phyloP scores from a whole-genome alignment of 2,888 invertebrate genomes.

The Punctoribates punctum region DNA sequence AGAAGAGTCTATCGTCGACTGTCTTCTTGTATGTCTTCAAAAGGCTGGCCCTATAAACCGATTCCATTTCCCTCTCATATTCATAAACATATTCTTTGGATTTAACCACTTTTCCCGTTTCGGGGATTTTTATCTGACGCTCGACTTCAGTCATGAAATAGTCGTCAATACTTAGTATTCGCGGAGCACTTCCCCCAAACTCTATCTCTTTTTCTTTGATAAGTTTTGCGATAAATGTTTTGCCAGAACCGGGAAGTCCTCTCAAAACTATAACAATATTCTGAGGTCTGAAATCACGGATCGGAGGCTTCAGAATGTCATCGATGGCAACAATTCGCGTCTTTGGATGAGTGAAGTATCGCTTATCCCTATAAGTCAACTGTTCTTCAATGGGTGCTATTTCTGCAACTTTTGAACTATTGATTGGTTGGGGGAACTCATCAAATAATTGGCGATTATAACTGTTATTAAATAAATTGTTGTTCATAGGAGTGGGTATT shows the following conservation, averaged over 20 bases:
- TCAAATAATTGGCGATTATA: not conserved
- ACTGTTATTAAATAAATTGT: not conserved
- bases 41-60: slow-evolving; percentile 72
- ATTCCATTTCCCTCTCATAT: slow-evolving; percentile 78
- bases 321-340: slow-evolving; percentile 63
- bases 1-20: slow-evolving; percentile 81
- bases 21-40: slow-evolving; percentile 86
- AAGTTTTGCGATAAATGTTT: slow-evolving; percentile 80
- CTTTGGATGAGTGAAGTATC: slow-evolving; percentile 47
- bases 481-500: not conserved
- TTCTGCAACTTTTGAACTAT: not conserved
- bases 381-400: not conserved
- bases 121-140: slow-evolving; percentile 65
- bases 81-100: slow-evolving; percentile 72
- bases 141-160: slow-evolving; percentile 79
- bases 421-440: not conserved
- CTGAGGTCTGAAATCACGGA: slow-evolving; percentile 70
- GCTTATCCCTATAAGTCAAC: slow-evolving; percentile 8
- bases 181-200: slow-evolving; percentile 79
- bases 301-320: slow-evolving; percentile 68
- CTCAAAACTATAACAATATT: slow-evolving; percentile 80
- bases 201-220: slow-evolving; percentile 77
- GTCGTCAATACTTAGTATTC: slow-evolving; percentile 89
- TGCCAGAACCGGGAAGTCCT: slow-evolving; percentile 92
- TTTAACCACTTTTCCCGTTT: slow-evolving; percentile 68